A percentile compares a stretch with the other conserved stretches of the same genome.
These are phyloP conservation scores for Daubentonia madagascariensis DNA, from an alignment of 2,113 vertebrate genomes.

Conservation along the genomic window DNA sequence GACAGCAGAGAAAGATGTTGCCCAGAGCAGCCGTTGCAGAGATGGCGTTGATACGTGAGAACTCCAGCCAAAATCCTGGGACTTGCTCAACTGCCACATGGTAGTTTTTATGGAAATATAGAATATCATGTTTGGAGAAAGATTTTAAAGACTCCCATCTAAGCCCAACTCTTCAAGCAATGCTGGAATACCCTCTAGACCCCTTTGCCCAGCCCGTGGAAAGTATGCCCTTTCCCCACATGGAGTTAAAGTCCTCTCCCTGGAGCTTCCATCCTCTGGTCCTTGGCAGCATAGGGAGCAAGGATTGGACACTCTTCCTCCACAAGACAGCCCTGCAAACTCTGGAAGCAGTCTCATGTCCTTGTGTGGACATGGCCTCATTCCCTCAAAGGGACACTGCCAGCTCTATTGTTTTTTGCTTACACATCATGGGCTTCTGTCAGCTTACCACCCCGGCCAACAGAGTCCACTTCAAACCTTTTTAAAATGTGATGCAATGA, in stretches of 20 bases:
- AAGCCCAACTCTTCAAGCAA: not conserved
- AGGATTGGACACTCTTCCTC: not conserved
- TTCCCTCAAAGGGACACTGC: not conserved
- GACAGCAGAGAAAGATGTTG: not conserved
- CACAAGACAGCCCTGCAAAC: not conserved
- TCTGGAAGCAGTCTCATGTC: not conserved
- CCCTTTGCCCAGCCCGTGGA: accelerated
- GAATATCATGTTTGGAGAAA: not conserved
- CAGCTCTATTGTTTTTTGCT: not conserved
- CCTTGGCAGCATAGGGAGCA: not conserved
- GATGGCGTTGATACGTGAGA: not conserved
- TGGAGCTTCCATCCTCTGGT: not conserved
- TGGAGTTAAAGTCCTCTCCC: not conserved
- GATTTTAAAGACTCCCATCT: not conserved
- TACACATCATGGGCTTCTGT: accelerated
- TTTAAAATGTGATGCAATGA: no score
- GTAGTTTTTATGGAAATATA: not conserved
- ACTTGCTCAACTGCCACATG: not conserved
- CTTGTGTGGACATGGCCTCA: not conserved
- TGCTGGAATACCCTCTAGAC: not conserved
- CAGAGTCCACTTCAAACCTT: not conserved
- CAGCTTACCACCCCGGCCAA: not conserved
- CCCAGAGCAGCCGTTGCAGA: not conserved
- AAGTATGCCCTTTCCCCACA: not conserved
- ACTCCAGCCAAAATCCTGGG: not conserved